phyloP scores from a whole-genome alignment of 2,888 invertebrate species.

The Epirrita christyi region DNA sequence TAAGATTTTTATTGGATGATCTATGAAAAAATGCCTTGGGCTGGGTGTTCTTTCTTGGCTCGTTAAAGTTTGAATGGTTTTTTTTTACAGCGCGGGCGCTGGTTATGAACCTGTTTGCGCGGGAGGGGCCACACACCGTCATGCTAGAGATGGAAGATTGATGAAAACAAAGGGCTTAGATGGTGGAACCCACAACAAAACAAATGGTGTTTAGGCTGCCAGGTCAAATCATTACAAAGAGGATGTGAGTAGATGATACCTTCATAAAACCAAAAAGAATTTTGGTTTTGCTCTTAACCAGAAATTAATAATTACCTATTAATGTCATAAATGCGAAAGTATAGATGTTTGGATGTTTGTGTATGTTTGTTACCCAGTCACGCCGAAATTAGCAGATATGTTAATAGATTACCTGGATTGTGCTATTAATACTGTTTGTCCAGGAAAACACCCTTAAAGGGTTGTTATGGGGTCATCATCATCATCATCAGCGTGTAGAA shows the following conservation, averaged over 20 bases:
- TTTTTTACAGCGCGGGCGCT: conserved; percentile 49
- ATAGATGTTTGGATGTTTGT: no score
- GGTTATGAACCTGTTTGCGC: conserved; percentile 66
- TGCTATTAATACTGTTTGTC: no score
- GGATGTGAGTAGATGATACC: background rate
- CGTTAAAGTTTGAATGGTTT: conserved; percentile 71
- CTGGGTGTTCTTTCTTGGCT: conserved; percentile 51
- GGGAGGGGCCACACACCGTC: conserved; percentile 61
- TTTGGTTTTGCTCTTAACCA: no score
- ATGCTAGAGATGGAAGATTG: conserved; percentile 35
- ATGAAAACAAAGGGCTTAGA: conserved; percentile 38
- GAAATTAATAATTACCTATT: no score
- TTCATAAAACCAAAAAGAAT: no score
- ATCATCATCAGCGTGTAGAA: no score
- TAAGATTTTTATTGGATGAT: conserved; percentile 63
- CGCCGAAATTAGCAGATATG: no score
- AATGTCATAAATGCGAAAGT: no score
- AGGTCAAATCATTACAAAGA: conserved; percentile 24
- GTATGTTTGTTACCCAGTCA: no score
- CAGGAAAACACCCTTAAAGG: no score
- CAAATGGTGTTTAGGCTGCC: conserved; percentile 28
- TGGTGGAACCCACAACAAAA: conserved; percentile 29
- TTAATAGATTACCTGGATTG: no score
- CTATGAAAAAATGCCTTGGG: conserved; percentile 50
- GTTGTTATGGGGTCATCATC: no score